Evolutionary conservation across 2,888 invertebrate species (phyloP).

Genomic region (Clistopyga incitator): DNA sequence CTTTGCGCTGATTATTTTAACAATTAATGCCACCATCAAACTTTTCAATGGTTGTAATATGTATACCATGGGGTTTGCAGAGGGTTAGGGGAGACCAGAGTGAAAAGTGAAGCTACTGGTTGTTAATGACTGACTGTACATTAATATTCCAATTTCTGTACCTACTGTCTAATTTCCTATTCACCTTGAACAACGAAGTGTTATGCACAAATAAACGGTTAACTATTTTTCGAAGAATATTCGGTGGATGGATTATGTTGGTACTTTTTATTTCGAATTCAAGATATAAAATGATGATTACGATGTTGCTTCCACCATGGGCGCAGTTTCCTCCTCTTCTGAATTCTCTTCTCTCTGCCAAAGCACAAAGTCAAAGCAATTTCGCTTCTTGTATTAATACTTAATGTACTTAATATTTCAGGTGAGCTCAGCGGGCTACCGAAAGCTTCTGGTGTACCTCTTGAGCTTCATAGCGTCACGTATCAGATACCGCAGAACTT

Average conservation of each 20-base stretch:
- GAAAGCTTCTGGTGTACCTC: constrained; percentile 42
- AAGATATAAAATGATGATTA: background rate
- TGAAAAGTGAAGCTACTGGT: background rate
- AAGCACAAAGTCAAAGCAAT: constrained; percentile 58
- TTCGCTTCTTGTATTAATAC: constrained; percentile 66
- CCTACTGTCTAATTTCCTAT: background rate
- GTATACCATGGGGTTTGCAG: background rate
- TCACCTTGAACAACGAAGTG: constrained; percentile 13
- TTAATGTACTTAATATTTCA: constrained; percentile 69
- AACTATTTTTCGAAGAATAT: constrained; percentile 14
- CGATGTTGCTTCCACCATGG: background rate
- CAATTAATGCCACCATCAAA: background rate
- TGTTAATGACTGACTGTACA: background rate
- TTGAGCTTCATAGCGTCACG: constrained; percentile 16
- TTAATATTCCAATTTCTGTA: background rate
- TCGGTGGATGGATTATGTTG: too few relatives aligned
- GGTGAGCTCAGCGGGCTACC: constrained; percentile 30
- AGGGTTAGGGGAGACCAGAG: background rate
- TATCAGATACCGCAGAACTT: constrained; percentile 20
- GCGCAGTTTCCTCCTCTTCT: constrained; percentile 14
- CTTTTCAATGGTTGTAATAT: background rate
- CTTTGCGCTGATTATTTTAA: background rate
- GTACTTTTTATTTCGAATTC: too few relatives aligned
- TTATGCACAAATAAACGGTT: constrained; percentile 10
- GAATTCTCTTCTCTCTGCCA: constrained; percentile 21